Evolutionary conservation across 2,888 invertebrate species (phyloP), one percentile per base, ranked within the genome.

Genomic region (Acleris sparsana): DNA sequence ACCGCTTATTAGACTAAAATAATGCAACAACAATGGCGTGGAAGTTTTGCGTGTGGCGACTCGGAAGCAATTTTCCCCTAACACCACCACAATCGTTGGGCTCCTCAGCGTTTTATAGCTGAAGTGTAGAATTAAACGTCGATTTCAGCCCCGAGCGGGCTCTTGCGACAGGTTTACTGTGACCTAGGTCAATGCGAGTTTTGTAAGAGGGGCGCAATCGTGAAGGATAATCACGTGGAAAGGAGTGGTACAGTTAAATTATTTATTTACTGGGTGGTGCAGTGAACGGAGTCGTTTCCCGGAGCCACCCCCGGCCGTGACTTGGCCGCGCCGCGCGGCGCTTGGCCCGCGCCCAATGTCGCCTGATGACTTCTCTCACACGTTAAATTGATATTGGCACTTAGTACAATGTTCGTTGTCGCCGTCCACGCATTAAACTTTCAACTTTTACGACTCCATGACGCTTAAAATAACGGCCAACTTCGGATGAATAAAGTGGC

Each of bases 341-440:
- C 71, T 84, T 87, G 87, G 87, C 86, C 60, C 53, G 39, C 51
- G 25, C 79, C 87, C 87, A 87, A 79, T 56, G 53, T 63, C 72
- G 74, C 75, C 78, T 85, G 86, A 86, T 87, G 87, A 87, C 82
- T 79, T 82, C 82, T 79, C 76, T 75, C 75, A 75, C 84, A 84
- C 86, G 80, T 83, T 84, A 84, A 88, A 88, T 88, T 87, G 86
- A 86, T 87, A 87, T 87, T 84, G 84, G 82, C 84, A 84, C 84
- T 87, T 85, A 84, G 81, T 74, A 75, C 78, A 73, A 74, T 74
- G 75, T 74, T 77, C 75, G 70, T 71, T 79, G 76, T 80, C 79
- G 74, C 74, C 75, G 79, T 80, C 78, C 76, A 78, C 76, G 77
- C 74, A 79, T 67, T 78, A 76, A 75, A 80, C 76, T 72, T 78